Evolutionary conservation across 2,888 invertebrate species (phyloP).

Genomic region (Rhodophaea formosa): DNA sequence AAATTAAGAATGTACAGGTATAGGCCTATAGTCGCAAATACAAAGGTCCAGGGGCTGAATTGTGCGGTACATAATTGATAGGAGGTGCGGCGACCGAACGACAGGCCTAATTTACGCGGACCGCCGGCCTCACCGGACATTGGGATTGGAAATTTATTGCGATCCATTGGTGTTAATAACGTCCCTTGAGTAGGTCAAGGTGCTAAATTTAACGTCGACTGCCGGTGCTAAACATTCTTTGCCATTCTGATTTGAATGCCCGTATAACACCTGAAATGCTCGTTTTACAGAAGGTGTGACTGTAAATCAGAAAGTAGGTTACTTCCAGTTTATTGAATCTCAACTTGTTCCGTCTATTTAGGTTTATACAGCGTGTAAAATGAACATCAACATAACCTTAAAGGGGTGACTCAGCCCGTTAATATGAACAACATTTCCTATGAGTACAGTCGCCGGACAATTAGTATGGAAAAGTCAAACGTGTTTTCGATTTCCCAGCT

Average conservation of each 20-base stretch:
- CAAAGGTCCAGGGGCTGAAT: constrained; percentile 42
- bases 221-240: constrained; percentile 15
- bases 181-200: constrained; percentile 38
- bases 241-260: constrained; percentile 20
- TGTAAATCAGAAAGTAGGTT: not conserved
- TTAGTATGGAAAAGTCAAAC: no score
- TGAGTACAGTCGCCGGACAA: no score
- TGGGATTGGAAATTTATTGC: constrained; percentile 58
- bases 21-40: constrained; percentile 44
- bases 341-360: no score
- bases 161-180: constrained; percentile 52
- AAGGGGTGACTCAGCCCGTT: no score
- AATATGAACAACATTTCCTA: no score
- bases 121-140: constrained; percentile 41
- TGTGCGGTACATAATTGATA: constrained; percentile 64
- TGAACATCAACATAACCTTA: no score
- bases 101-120: constrained; percentile 59
- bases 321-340: not conserved
- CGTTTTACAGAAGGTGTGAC: not conserved
- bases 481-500: no score
- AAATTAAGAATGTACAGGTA: not conserved
- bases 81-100: constrained; percentile 43
- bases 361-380: no score
- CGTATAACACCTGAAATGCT: not conserved
- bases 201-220: constrained; percentile 34